These are phyloP conservation scores for Biston betularia DNA, from an alignment of 2,888 invertebrate genomes.

Conservation along the genomic window DNA sequence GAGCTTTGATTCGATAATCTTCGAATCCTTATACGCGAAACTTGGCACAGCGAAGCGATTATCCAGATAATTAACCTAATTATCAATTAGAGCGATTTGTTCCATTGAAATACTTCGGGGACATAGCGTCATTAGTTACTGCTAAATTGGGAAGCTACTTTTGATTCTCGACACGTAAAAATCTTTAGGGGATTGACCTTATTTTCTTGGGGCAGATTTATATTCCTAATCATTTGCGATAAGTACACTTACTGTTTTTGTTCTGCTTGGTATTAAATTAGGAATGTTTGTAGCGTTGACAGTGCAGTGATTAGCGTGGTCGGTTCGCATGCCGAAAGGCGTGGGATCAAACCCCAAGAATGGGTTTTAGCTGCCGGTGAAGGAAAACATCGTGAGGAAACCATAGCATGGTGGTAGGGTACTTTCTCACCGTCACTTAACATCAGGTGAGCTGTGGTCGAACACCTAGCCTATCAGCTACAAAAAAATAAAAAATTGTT, in stretches of 20 bases:
- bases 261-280: slow-evolving; percentile 20
- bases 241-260: slow-evolving; percentile 14
- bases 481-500: no score
- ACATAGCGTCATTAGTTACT: slow-evolving; percentile 29
- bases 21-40: slow-evolving; percentile 23
- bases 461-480: no score
- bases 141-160: slow-evolving; percentile 28
- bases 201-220: slow-evolving; percentile 41
- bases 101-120: slow-evolving; percentile 35
- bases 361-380: no score
- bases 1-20: slow-evolving; percentile 23
- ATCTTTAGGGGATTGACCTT: slow-evolving; percentile 35
- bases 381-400: no score
- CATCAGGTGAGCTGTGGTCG: no score
- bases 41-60: slow-evolving; percentile 32
- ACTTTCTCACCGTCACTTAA: no score
- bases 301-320: no score
- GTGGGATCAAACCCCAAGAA: no score
- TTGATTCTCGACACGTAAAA: slow-evolving; percentile 36
- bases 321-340: no score
- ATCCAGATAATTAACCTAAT: slow-evolving; percentile 34
- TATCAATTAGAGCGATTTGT: slow-evolving; percentile 35
- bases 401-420: no score
- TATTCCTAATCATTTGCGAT: slow-evolving; percentile 32
- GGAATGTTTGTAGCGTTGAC: neutral